Evolutionary conservation across 2,113 vertebrate species (phyloP).

Genomic region (Cochlearius cochlearius): DNA sequence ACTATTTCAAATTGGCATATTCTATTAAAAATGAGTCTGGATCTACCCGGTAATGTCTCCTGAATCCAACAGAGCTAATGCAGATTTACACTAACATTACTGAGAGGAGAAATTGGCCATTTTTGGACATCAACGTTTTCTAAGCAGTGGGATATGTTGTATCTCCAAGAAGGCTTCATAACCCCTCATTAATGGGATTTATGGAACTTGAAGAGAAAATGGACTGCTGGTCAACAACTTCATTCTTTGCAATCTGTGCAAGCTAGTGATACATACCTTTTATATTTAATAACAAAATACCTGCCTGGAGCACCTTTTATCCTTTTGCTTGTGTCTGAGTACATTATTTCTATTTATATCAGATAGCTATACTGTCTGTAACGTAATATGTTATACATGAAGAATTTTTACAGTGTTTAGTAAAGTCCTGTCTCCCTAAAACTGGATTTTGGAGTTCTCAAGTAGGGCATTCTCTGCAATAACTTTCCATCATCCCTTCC

Average conservation of each 20-base stretch:
- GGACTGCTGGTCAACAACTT: background rate
- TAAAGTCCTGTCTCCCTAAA: constrained; percentile 32
- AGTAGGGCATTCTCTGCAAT: constrained; percentile 46
- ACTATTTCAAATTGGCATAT: background rate
- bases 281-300: background rate
- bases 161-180: background rate
- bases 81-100: background rate
- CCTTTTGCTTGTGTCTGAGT: background rate
- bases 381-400: background rate
- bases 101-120: background rate
- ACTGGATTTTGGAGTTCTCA: constrained; percentile 1
- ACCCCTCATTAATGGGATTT: background rate
- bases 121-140: background rate
- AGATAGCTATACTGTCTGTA: background rate
- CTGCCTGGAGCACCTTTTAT: background rate
- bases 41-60: background rate
- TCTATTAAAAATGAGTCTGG: background rate
- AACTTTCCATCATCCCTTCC: constrained; percentile 67
- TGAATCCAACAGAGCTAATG: background rate
- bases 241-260: background rate
- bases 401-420: constrained; percentile 22
- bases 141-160: background rate
- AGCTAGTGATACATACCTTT: background rate
- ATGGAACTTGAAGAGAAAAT: background rate
- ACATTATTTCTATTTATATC: background rate